Evolutionary conservation across 1,140 invertebrate species (phyloP), one percentile per base, ranked within the genome.

Genomic region (Penaeus vannamei): DNA sequence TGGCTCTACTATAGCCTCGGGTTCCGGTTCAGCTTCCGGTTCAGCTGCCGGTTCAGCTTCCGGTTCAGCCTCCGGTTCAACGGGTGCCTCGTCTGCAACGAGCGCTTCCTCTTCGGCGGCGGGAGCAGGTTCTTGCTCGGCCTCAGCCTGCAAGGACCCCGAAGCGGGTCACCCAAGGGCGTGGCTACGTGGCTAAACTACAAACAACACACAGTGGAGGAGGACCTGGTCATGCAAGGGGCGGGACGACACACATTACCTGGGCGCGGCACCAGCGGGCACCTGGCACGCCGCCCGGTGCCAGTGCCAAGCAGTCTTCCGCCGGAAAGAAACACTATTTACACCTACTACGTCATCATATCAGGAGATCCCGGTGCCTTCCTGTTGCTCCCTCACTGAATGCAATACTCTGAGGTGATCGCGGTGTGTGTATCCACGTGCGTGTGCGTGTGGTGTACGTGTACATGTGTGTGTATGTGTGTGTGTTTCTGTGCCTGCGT

Each of bases 61-160:
- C 26, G 66, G 19, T 20, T 36, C 36, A 46, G 53, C 46, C 36
- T 60, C 22, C 53, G 61, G 60, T 23, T 84, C 81, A 60, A 60
- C 53, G 36, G 42, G 81, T 23, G 81, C 19, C 22, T 32, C 22
- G 19, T 46, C 81, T 23, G 32, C 81, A 20, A 59, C 22, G 36
- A 29, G 36, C 36, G 53, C 81, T 64, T 60, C 53, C 14, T 53
- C 32, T n/a, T 88, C 61, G 1, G 64, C 53, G 17, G 46, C 22
- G 22, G 42, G 76, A 62, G 60, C 29, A 83, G 53, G 14, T 46
- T 82, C 86, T 22, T 86, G 72, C 59, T 46, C 53, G 26, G 61
- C 46, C 59, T 85, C 77, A 64, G 85, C 84, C 79, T 82, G 89
- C 36, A 85, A 85, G 81, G 76, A 90, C 59, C 82, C 66, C 59